These are phyloP conservation scores for Scylla paramamosain DNA, from an alignment of 1,140 invertebrate species.

Conservation along the genomic window DNA sequence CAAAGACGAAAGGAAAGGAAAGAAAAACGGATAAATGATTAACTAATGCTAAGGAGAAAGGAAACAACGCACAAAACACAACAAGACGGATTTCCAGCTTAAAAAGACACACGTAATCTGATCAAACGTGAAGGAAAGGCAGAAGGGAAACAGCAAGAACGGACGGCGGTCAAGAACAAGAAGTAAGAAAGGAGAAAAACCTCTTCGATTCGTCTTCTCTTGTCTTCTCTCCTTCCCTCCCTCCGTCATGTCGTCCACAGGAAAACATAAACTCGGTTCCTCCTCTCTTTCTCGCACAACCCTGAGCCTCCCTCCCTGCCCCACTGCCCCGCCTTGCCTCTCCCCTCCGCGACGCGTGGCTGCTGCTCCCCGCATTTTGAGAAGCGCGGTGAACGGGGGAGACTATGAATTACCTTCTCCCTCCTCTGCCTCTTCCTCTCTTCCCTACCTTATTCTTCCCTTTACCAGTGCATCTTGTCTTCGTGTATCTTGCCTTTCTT, in stretches of 20 bases:
- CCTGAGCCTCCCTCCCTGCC: background rate
- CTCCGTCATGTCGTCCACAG: background rate
- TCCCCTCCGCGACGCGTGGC: slow-evolving; percentile 9
- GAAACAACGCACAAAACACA: background rate
- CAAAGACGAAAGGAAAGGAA: background rate
- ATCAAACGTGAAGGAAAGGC: background rate
- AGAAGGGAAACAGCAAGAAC: no score
- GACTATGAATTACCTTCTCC: background rate
- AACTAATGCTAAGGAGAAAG: background rate
- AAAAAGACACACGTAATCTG: background rate
- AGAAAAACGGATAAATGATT: background rate
- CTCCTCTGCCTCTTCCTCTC: background rate
- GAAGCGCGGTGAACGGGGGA: background rate
- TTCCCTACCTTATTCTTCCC: background rate
- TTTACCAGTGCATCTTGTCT: background rate
- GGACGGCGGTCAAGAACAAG: background rate
- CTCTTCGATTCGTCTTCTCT: slow-evolving; percentile 1
- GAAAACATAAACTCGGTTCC: background rate
- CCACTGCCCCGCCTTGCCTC: background rate
- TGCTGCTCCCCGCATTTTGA: background rate
- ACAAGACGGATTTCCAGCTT: background rate
- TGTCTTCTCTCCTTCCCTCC: slow-evolving; percentile 18
- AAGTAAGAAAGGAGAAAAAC: background rate
- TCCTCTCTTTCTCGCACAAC: background rate
- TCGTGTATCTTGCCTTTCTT: background rate